These are phyloP conservation scores for Prunella strophiata DNA, from an alignment of 2,797 vertebrate genomes.

Conservation along the genomic window DNA sequence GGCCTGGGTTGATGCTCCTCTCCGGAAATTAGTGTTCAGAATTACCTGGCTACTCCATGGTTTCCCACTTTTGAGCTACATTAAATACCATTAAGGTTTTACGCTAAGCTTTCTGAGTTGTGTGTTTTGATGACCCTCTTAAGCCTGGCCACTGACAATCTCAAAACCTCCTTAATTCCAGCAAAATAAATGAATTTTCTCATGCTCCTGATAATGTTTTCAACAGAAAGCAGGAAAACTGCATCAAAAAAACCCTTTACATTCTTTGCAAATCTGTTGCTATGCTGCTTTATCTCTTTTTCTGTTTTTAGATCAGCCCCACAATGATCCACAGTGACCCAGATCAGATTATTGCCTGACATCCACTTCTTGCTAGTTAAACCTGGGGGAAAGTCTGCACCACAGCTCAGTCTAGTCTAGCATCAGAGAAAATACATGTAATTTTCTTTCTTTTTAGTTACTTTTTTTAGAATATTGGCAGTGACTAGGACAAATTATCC, in stretches of 20 bases:
- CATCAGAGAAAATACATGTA: background rate
- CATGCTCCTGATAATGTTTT: background rate
- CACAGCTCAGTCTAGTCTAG: background rate
- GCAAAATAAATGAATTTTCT: background rate
- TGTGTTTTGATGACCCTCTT: background rate
- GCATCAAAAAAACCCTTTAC: background rate
- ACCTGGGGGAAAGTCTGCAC: background rate
- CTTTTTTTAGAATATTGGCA: background rate
- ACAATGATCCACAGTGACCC: background rate
- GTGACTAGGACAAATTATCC: background rate
- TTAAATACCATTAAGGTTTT: background rate
- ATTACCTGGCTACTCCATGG: background rate
- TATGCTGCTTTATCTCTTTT: slow-evolving; percentile 20
- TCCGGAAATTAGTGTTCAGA: background rate
- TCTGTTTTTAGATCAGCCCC: background rate
- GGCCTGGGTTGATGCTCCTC: background rate
- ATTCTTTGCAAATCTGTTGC: background rate
- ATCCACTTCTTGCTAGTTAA: background rate
- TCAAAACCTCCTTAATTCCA: background rate
- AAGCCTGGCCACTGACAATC: background rate
- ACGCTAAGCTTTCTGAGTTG: background rate
- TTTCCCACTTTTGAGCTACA: background rate
- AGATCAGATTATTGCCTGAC: background rate
- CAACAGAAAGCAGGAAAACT: background rate
- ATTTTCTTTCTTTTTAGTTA: background rate